Conservation (phyloP, 2,113 vertebrate species). For the Hepsetus odoe region DNA sequence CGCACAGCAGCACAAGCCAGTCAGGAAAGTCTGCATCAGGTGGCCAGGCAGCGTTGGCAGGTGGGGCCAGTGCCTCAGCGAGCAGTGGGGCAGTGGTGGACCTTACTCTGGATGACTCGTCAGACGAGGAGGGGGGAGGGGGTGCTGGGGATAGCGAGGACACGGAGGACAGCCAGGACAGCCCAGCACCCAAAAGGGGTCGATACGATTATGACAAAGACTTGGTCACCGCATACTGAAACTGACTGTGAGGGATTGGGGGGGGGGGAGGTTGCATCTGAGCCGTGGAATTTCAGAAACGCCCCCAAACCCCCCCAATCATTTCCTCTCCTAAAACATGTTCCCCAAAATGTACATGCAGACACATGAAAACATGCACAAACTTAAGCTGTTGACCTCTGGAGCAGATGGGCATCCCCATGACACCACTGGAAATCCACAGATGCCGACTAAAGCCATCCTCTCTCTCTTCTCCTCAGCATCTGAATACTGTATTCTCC, state of each 20-base stretch:
- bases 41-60: constrained; percentile 63
- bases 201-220: constrained; percentile 94
- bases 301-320: constrained; percentile 59
- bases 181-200: constrained; percentile 86
- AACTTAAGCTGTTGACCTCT: constrained; percentile 60
- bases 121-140: constrained; percentile 84
- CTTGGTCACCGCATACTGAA: constrained; percentile 96
- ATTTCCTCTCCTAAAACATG: constrained; percentile 61
- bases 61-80: constrained; percentile 59
- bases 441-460: constrained; percentile 60
- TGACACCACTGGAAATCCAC: constrained; percentile 61
- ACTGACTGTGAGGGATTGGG: constrained; percentile 55
- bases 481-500: constrained; percentile 50
- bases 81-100: constrained; percentile 87
- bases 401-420: constrained; percentile 59
- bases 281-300: constrained; percentile 66
- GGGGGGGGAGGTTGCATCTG: constrained; percentile 53
- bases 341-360: constrained; percentile 50
- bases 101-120: constrained; percentile 96
- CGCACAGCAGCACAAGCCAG: constrained; percentile 81
- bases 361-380: constrained; percentile 56
- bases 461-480: constrained; percentile 54
- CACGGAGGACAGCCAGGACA: constrained; percentile 88
- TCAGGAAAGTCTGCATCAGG: constrained; percentile 82
- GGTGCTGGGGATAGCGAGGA: constrained; percentile 90